These are phyloP conservation scores for Callosobruchus maculatus DNA, from an alignment of 2,888 invertebrate genomes.

Conservation along the genomic window DNA sequence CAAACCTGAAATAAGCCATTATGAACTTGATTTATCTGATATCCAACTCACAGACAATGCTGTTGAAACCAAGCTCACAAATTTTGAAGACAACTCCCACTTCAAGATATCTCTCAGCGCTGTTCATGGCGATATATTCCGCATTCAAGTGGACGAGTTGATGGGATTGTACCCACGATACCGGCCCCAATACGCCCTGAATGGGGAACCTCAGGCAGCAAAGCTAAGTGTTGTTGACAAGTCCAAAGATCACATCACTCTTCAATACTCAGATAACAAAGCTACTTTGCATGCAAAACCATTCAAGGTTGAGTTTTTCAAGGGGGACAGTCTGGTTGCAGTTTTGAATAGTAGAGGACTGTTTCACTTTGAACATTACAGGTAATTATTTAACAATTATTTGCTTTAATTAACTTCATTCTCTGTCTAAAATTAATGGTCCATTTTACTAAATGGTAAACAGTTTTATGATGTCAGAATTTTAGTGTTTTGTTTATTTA, in stretches of 20 bases:
- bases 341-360: conserved; percentile 86
- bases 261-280: conserved; percentile 58
- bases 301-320: conserved; percentile 79
- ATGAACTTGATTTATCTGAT: conserved; percentile 65
- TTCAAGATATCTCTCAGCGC: conserved; percentile 61
- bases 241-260: conserved; percentile 53
- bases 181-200: conserved; percentile 70
- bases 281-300: conserved; percentile 71
- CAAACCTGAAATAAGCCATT: conserved; percentile 70
- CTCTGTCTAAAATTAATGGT: no score
- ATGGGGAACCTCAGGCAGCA: conserved; percentile 68
- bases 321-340: conserved; percentile 67
- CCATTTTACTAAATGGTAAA: no score
- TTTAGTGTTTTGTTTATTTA: no score
- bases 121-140: conserved; percentile 71
- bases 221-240: conserved; percentile 63
- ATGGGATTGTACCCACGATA: conserved; percentile 74
- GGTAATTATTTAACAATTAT: no score
- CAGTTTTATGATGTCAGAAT: no score
- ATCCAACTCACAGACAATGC: conserved; percentile 65
- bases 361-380: conserved; percentile 85
- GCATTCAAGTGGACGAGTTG: conserved; percentile 81
- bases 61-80: conserved; percentile 67
- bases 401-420: no score
- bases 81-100: conserved; percentile 56